phyloP scores from a whole-genome alignment of 2,797 vertebrate species.

The Melanitta fusca region DNA sequence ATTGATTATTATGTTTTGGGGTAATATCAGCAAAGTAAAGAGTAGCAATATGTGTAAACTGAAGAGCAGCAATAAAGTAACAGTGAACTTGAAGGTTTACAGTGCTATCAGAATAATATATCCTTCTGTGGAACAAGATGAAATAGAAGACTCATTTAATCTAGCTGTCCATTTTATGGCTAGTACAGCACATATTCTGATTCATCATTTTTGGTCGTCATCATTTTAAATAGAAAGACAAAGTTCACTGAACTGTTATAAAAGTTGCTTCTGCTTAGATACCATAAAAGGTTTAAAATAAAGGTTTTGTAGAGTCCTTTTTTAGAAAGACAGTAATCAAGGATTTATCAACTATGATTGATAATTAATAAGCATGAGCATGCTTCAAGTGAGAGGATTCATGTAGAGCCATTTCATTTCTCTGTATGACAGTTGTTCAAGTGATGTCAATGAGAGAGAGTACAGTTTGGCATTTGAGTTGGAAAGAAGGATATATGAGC shows the following conservation, averaged over 20 bases:
- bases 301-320: neutral
- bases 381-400: constrained; percentile 52
- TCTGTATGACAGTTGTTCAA: constrained; percentile 42
- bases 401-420: constrained; percentile 44
- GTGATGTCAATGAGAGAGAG: neutral
- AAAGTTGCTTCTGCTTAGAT: neutral
- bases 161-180: neutral
- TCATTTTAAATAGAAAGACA: neutral
- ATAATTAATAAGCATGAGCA: constrained; percentile 56
- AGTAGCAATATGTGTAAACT: neutral
- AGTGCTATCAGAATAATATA: neutral
- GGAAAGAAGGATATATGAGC: neutral
- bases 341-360: constrained; percentile 34
- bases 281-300: neutral
- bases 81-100: neutral
- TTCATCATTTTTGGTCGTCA: neutral
- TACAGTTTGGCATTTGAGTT: neutral
- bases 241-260: neutral
- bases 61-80: neutral
- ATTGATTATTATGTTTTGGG: neutral
- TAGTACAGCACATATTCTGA: neutral
- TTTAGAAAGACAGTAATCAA: constrained; percentile 53
- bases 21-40: neutral
- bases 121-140: neutral
- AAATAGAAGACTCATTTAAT: constrained; percentile 23